Percentiles rank a stretch among this genome's conserved stretches.
phyloP scores from a whole-genome alignment of 1,140 invertebrate species.

The Drosophila triauraria region DNA sequence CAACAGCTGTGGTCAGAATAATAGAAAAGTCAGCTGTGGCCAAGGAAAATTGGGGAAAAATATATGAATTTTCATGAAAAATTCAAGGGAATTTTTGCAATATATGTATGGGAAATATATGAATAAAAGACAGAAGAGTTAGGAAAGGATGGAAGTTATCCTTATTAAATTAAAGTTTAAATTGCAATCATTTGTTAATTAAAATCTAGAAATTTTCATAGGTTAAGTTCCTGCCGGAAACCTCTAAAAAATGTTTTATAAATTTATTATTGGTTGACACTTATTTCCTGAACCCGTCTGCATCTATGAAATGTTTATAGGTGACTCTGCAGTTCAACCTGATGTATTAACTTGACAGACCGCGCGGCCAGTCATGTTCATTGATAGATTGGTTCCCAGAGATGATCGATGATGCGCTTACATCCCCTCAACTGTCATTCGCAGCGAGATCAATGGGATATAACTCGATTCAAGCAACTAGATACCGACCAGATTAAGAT shows the following conservation, averaged over 20 bases:
- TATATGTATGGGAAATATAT: not conserved
- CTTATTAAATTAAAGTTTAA: no score
- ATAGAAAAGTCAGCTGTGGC: conserved; percentile 20
- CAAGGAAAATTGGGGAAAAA: not conserved
- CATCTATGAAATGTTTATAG: conserved; percentile 5
- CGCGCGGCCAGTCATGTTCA: conserved; percentile 17
- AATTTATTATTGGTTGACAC: not conserved
- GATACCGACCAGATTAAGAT: conserved; percentile 35
- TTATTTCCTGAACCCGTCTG: not conserved
- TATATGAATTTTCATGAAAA: not conserved
- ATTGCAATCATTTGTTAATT: no score
- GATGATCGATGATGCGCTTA: conserved; percentile 28
- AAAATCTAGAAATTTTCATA: no score
- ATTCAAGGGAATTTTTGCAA: not conserved
- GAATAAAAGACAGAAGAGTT: no score
- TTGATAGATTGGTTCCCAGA: conserved; percentile 29
- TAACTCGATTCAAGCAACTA: conserved; percentile 1
- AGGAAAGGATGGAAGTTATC: no score
- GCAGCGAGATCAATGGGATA: conserved; percentile 21
- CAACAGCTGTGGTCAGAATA: conserved; percentile 38
- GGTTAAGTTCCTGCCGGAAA: not conserved
- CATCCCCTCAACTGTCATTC: conserved; percentile 6
- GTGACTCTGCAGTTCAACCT: conserved; percentile 20
- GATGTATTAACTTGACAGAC: conserved; percentile 30
- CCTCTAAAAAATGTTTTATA: no score